Percentiles rank a stretch among this genome's conserved stretches.
These are phyloP conservation scores for Synanthedon vespiformis DNA, from an alignment of 2,888 invertebrate genomes.

Conservation along the genomic window DNA sequence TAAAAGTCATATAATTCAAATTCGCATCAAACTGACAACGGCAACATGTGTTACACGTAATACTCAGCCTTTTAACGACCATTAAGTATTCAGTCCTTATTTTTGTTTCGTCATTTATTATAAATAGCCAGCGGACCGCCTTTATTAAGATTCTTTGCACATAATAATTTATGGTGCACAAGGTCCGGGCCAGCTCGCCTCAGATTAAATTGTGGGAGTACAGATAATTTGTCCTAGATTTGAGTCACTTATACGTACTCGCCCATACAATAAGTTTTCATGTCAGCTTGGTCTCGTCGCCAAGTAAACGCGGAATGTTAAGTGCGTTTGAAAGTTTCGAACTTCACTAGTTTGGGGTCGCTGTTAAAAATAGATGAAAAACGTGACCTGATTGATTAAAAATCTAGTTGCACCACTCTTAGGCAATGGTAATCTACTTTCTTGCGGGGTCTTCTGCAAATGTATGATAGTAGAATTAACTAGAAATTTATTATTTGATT, in stretches of 20 bases:
- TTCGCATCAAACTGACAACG: conserved; percentile 7
- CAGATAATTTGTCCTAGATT: conserved; percentile 24
- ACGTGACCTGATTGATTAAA: conserved; percentile 10
- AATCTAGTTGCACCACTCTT: no score
- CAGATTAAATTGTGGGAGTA: conserved; percentile 43
- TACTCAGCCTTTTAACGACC: conserved; percentile 21
- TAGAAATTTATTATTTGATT: no score
- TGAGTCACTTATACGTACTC: background rate
- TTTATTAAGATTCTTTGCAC: conserved; percentile 61
- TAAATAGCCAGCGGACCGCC: conserved; percentile 44
- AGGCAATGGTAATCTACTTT: no score
- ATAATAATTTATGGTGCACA: conserved; percentile 44
- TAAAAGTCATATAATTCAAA: conserved; percentile 1
- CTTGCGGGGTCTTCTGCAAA: no score
- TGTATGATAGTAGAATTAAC: no score
- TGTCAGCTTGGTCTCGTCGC: conserved; percentile 16
- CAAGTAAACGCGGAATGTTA: conserved; percentile 15
- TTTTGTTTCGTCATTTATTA: conserved; percentile 62
- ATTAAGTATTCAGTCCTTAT: conserved; percentile 56
- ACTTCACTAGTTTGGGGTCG: conserved; percentile 11
- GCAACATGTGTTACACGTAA: conserved; percentile 19
- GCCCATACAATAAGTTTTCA: conserved; percentile 15
- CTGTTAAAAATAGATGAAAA: conserved; percentile 13
- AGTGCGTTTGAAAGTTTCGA: conserved; percentile 12
- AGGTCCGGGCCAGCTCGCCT: conserved; percentile 29